Evolutionary conservation across 1,140 invertebrate species (phyloP).

Genomic region (Eumaeus atala): DNA sequence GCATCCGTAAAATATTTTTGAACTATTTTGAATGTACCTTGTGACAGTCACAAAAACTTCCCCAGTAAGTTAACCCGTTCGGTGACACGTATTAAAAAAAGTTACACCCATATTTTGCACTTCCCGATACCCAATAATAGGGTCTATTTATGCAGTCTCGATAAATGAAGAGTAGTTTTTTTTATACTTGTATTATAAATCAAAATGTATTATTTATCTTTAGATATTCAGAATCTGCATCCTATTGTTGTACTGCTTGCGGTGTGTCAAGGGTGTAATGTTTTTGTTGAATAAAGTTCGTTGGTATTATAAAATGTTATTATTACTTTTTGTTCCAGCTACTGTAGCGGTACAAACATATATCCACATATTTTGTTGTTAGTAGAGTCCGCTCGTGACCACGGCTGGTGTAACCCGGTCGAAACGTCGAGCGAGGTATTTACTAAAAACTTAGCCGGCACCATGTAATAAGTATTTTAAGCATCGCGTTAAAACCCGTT

Average conservation of each 20-base stretch:
- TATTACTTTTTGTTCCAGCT: constrained; percentile 25
- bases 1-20: constrained; percentile 70
- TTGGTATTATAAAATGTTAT: constrained; percentile 35
- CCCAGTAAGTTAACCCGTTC: constrained; percentile 66
- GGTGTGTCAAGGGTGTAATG: constrained; percentile 72
- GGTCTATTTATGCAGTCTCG: constrained; percentile 71
- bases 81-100: constrained; percentile 66
- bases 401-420: no score
- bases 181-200: constrained; percentile 68
- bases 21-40: constrained; percentile 67
- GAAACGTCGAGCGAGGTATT: no score
- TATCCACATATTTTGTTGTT: no score
- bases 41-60: constrained; percentile 44
- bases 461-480: no score
- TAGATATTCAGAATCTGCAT: constrained; percentile 70
- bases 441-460: no score
- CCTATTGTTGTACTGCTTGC: constrained; percentile 69
- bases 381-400: no score
- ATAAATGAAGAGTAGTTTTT: constrained; percentile 73
- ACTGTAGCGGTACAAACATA: no score
- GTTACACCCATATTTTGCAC: constrained; percentile 74
- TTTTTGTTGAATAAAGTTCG: constrained; percentile 47
- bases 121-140: constrained; percentile 69
- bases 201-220: constrained; percentile 75
- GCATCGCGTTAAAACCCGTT: no score